phyloP scores from a whole-genome alignment of 35 echinoderm and acorn worm species.

The Amphiura filiformis region DNA sequence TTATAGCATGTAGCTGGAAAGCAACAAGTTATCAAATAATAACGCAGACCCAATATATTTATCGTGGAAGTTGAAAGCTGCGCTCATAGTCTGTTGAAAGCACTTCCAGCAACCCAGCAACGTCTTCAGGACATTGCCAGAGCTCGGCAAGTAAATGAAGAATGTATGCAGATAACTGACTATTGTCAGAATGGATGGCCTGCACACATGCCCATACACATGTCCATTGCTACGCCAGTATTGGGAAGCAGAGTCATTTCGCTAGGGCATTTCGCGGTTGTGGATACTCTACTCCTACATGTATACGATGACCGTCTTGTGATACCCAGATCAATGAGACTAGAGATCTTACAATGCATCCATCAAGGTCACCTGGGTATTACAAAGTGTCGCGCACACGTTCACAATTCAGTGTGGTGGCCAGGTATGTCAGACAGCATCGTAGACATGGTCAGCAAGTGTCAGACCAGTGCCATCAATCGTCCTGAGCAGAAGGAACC shows the following conservation, averaged over 20 bases:
- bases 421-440: constrained; percentile 31
- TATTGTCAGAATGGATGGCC: constrained; percentile 58
- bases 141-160: no score
- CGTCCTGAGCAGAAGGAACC: constrained; percentile 16
- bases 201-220: constrained; percentile 7
- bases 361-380: constrained; percentile 40
- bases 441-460: constrained; percentile 38
- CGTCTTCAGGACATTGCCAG: no score
- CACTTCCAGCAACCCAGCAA: no score
- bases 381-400: constrained; percentile 7
- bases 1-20: no score
- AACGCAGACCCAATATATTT: no score
- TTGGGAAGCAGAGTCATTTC: background rate
- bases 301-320: constrained; percentile 42
- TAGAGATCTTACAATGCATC: constrained; percentile 29
- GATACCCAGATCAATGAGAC: constrained; percentile 43
- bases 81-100: no score
- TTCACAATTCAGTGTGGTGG: constrained; percentile 30
- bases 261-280: constrained; percentile 35
- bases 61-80: no score
- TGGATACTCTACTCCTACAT: constrained; percentile 46
- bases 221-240: constrained; percentile 38
- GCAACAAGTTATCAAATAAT: no score
- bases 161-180: no score
- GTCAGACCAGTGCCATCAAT: constrained; percentile 29